Evolutionary conservation across 2,113 vertebrate species (phyloP).

Genomic region (Centropus bengalensis): DNA sequence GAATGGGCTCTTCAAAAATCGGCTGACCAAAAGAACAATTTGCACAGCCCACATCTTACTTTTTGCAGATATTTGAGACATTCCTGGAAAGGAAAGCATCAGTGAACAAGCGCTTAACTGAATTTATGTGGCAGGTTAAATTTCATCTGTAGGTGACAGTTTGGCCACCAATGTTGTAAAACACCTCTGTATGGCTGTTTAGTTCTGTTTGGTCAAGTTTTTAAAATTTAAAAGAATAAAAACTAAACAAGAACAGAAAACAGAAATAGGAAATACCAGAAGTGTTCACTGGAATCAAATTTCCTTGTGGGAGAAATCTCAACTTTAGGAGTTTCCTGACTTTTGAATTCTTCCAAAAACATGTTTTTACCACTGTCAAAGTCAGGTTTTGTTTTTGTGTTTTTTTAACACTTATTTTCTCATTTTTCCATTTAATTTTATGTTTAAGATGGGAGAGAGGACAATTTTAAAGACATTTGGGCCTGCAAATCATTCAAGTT

Average conservation of each 20-base stretch:
- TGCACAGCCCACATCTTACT: background rate
- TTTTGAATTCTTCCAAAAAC: constrained; percentile 55
- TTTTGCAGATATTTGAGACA: background rate
- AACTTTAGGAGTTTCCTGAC: constrained; percentile 58
- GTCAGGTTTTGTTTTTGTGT: background rate
- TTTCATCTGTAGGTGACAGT: constrained; percentile 49
- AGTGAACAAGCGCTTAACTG: constrained; percentile 20
- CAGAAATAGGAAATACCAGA: constrained; percentile 70
- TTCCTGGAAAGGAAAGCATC: constrained; percentile 11
- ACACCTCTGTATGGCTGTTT: constrained; percentile 35
- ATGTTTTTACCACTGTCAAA: constrained; percentile 37
- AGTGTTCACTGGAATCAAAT: constrained; percentile 54
- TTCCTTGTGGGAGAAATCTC: constrained; percentile 63
- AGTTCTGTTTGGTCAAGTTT: constrained; percentile 50
- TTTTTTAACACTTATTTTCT: background rate
- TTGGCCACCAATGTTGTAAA: constrained; percentile 59
- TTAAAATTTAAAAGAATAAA: constrained; percentile 59
- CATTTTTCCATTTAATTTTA: background rate
- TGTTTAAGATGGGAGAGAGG: background rate
- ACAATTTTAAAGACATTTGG: background rate
- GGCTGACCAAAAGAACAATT: background rate
- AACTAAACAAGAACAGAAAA: constrained; percentile 62
- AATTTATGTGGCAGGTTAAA: constrained; percentile 34
- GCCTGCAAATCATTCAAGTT: background rate
- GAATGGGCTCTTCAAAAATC: background rate